Conservation (phyloP, 2,113 vertebrate genomes). For the Pholis gunnellus region DNA sequence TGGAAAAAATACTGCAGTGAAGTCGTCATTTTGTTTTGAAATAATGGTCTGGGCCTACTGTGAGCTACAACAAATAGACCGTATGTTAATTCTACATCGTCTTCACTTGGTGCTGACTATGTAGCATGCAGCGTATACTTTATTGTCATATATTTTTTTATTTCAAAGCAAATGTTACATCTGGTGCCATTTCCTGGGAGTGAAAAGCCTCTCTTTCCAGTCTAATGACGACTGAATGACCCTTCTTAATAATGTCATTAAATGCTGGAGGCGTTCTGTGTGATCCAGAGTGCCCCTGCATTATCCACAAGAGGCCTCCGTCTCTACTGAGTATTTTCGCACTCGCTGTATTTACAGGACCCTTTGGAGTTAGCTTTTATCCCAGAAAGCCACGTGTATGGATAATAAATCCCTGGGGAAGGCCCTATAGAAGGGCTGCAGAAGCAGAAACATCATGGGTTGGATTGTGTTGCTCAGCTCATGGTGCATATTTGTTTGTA, state of each 20-base stretch:
- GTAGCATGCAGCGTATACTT: neutral
- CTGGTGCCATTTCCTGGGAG: conserved; percentile 12
- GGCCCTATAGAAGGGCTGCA: neutral
- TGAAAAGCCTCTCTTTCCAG: conserved; percentile 26
- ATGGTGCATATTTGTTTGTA: neutral
- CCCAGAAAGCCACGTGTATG: neutral
- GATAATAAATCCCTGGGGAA: neutral
- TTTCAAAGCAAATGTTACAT: conserved; percentile 13
- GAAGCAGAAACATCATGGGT: neutral
- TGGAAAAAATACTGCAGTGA: too few relatives aligned
- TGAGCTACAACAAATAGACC: too few relatives aligned
- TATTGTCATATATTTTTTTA: neutral
- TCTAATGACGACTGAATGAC: conserved; percentile 6
- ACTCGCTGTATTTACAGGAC: conserved; percentile 2
- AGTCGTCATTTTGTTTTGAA: too few relatives aligned
- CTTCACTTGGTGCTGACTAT: too few relatives aligned
- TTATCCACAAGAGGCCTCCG: conserved; percentile 7
- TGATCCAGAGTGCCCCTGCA: neutral
- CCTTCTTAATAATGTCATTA: conserved; percentile 39
- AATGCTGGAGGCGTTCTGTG: conserved; percentile 4
- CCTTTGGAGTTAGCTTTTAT: neutral
- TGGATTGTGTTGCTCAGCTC: neutral
- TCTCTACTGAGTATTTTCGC: neutral
- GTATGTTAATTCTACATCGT: too few relatives aligned
- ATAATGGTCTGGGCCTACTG: too few relatives aligned